phyloP scores from a whole-genome alignment of 2,113 vertebrate species.

The Taxidea taxus region DNA sequence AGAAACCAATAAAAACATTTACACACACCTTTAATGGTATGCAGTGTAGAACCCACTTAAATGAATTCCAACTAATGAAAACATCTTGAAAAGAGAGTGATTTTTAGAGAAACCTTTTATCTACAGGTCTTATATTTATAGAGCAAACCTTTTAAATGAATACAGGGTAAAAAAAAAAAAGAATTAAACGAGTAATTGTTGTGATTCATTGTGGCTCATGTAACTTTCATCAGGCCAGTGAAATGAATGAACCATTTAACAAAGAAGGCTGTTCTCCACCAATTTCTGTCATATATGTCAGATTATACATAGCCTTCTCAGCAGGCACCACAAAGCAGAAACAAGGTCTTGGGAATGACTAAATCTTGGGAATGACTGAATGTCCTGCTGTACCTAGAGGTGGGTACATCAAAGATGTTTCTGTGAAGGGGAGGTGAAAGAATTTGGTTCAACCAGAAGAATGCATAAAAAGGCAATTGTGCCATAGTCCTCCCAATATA shows the following conservation, averaged over 20 bases:
- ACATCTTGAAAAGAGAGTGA: slow-evolving; percentile 76
- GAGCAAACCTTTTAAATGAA: slow-evolving; percentile 84
- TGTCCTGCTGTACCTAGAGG: not conserved
- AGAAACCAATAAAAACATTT: slow-evolving; percentile 73
- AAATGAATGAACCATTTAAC: slow-evolving; percentile 81
- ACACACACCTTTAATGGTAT: slow-evolving; percentile 65
- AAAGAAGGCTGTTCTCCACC: slow-evolving; percentile 74
- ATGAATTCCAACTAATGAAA: slow-evolving; percentile 82
- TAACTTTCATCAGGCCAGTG: slow-evolving; percentile 80
- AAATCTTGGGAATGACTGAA: too few relatives aligned
- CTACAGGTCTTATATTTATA: slow-evolving; percentile 82
- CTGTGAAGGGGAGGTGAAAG: not conserved
- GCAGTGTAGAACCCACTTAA: slow-evolving; percentile 71
- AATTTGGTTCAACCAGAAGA: not conserved
- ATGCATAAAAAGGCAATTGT: not conserved
- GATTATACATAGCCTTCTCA: slow-evolving; percentile 68
- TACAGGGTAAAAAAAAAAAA: slow-evolving; percentile 72
- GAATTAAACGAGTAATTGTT: slow-evolving; percentile 85
- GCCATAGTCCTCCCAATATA: not conserved
- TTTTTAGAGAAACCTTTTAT: slow-evolving; percentile 83
- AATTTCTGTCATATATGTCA: slow-evolving; percentile 74
- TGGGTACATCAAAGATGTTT: not conserved
- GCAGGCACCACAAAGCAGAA: slow-evolving; percentile 69
- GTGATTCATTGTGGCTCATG: slow-evolving; percentile 82
- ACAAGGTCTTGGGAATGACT: not conserved